These are phyloP conservation scores for Alcis repandata DNA, from an alignment of 2,888 invertebrate species.

Conservation along the genomic window DNA sequence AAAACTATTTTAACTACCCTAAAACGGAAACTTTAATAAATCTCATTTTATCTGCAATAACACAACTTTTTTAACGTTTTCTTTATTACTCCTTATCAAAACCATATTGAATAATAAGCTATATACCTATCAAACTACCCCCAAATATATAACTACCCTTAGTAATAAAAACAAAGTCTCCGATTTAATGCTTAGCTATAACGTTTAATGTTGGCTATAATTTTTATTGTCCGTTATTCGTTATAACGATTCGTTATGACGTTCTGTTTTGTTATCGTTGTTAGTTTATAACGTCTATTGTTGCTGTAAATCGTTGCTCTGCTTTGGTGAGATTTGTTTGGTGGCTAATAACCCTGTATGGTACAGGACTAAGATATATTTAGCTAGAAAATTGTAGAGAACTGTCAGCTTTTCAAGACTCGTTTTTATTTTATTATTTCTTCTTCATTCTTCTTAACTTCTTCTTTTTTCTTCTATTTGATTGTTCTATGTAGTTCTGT, in stretches of 20 bases:
- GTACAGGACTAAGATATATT: too few relatives aligned
- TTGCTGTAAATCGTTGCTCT: slow-evolving; percentile 22
- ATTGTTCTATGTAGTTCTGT: too few relatives aligned
- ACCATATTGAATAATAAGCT: slow-evolving; percentile 29
- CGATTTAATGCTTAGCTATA: slow-evolving; percentile 42
- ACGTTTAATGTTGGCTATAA: slow-evolving; percentile 41
- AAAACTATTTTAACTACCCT: slow-evolving; percentile 7
- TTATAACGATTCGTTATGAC: slow-evolving; percentile 26
- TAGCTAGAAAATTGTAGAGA: too few relatives aligned
- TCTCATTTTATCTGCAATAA: slow-evolving; percentile 12
- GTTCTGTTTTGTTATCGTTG: slow-evolving; percentile 22
- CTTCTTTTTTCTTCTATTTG: too few relatives aligned
- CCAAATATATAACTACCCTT: slow-evolving; percentile 32
- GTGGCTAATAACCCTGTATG: too few relatives aligned
- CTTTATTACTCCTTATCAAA: slow-evolving; percentile 19
- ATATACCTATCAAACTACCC: slow-evolving; percentile 27
- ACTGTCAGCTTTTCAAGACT: too few relatives aligned
- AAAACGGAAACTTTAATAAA: slow-evolving; percentile 9
- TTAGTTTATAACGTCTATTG: slow-evolving; percentile 35
- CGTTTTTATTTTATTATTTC: too few relatives aligned
- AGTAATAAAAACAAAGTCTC: slow-evolving; percentile 42
- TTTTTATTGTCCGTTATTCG: slow-evolving; percentile 43
- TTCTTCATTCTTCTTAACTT: too few relatives aligned
- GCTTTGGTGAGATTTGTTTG: slow-evolving; percentile 39
- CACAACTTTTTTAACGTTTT: slow-evolving; percentile 11